phyloP scores from a whole-genome alignment of 92 coral and sea anemone species.

The Phenganax marumi region DNA sequence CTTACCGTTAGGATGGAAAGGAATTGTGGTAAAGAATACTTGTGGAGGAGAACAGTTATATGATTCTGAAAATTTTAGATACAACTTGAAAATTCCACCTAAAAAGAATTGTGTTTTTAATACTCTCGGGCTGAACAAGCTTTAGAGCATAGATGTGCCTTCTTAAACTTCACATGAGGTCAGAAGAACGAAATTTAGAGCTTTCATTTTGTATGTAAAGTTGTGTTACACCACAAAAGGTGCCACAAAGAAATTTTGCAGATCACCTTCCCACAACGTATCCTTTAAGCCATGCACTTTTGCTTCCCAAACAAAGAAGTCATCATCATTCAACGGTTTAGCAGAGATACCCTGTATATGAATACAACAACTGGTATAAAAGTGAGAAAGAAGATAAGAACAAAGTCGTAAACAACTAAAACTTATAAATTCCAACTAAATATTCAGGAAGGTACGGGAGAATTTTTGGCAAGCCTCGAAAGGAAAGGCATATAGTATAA shows the following conservation, averaged over 20 bases:
- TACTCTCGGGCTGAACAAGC: no score
- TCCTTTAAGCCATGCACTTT: conserved; percentile 81
- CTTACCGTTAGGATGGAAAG: conserved; percentile 92
- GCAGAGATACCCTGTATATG: conserved; percentile 71
- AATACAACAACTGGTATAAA: neutral
- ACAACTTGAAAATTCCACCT: conserved; percentile 95
- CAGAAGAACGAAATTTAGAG: no score
- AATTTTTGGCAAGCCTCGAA: no score
- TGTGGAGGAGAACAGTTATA: conserved; percentile 73
- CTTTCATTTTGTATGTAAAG: no score
- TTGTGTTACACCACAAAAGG: neutral
- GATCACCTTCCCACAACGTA: conserved; percentile 93
- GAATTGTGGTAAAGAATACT: conserved; percentile 82
- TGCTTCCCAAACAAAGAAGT: conserved; percentile 96
- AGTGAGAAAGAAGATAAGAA: no score
- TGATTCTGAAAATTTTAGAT: conserved; percentile 75
- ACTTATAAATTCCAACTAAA: no score
- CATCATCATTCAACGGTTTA: conserved; percentile 74
- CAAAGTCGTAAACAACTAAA: no score
- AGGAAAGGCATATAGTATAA: no score
- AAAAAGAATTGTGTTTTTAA: neutral
- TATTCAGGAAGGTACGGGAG: no score
- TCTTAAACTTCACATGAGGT: no score
- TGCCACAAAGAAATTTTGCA: no score
- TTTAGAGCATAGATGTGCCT: no score